Conservation (phyloP, 2,113 vertebrate genomes). For the Eclectus roratus region DNA sequence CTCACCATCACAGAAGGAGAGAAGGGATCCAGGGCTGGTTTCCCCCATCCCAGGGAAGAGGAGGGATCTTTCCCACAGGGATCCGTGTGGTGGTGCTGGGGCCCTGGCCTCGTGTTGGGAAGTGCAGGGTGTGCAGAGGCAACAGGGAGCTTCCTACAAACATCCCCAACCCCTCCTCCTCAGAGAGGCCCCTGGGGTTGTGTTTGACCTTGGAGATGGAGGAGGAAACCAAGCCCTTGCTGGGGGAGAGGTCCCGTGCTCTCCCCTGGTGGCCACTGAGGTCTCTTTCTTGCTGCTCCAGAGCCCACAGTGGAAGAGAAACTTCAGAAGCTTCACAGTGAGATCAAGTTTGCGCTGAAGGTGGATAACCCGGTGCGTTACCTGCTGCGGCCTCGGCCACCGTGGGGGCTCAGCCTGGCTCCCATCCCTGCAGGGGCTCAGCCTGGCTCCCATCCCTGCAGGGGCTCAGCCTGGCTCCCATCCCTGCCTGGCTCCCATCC, state of each 20-base stretch:
- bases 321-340: constrained; percentile 94
- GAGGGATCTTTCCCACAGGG: neutral
- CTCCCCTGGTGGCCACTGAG: fast-evolving
- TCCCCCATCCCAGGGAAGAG: neutral
- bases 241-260: neutral
- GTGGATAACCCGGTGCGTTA: constrained; percentile 94
- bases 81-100: neutral
- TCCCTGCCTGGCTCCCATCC: too few species aligned
- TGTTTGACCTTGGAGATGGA: neutral
- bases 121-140: neutral
- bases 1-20: neutral
- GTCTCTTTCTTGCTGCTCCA: constrained; percentile 47
- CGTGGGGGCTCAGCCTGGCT: fast-evolving
- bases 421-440: fast-evolving
- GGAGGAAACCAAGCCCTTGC: neutral
- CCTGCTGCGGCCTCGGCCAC: neutral
- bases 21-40: neutral
- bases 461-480: neutral
- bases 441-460: neutral
- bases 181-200: neutral
- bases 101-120: fast-evolving
- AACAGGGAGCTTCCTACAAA: neutral
- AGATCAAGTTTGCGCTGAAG: constrained; percentile 95
- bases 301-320: constrained; percentile 91
- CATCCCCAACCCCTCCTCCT: neutral